Conservation (phyloP, 2,797 vertebrate genomes). For the Poeciliopsis gracilis region DNA sequence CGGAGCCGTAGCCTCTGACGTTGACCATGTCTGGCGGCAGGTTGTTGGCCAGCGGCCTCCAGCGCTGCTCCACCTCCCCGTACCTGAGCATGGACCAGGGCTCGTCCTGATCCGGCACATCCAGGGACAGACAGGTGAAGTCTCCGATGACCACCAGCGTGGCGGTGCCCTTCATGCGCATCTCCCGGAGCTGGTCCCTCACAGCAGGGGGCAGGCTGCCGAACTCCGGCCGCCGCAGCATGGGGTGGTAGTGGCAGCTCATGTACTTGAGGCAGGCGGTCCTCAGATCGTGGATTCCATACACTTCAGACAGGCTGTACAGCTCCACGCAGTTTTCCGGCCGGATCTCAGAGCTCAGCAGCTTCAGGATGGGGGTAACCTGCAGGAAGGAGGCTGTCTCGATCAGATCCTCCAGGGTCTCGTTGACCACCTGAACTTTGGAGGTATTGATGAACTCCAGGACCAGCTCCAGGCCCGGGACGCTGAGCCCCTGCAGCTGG, state of each 20-base stretch:
- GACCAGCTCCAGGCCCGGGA: constrained; percentile 89
- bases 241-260: constrained; percentile 87
- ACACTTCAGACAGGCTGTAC: constrained; percentile 88
- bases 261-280: constrained; percentile 89
- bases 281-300: constrained; percentile 89
- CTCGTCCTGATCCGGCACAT: constrained; percentile 81
- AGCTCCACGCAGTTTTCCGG: constrained; percentile 90
- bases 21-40: constrained; percentile 89
- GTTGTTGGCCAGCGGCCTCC: constrained; percentile 88
- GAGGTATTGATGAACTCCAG: constrained; percentile 94
- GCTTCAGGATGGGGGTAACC: constrained; percentile 90
- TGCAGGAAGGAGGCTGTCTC: constrained; percentile 94
- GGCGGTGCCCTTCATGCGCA: constrained; percentile 87
- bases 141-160: constrained; percentile 88
- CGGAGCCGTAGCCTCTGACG: constrained; percentile 89
- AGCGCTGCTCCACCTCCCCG: constrained; percentile 85
- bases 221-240: constrained; percentile 87
- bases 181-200: constrained; percentile 82
- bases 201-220: constrained; percentile 76
- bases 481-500: constrained; percentile 91
- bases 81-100: constrained; percentile 91
- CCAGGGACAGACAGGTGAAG: constrained; percentile 82
- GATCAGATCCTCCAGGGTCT: constrained; percentile 89
- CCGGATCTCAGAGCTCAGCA: constrained; percentile 87
- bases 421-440: constrained; percentile 84